phyloP scores from a whole-genome alignment of 2,888 invertebrate genomes.

The Meteorus colon region DNA sequence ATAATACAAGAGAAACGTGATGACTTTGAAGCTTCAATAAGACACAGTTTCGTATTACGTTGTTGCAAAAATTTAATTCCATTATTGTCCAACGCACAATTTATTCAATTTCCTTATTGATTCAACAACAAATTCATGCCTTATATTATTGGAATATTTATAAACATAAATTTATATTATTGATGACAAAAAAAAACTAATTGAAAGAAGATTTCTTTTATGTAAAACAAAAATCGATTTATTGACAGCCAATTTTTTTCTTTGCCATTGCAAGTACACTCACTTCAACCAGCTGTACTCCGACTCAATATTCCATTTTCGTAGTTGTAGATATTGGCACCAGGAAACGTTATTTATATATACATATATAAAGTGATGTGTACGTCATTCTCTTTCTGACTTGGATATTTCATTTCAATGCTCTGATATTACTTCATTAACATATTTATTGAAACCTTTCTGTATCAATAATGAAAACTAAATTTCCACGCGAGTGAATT shows the following conservation, averaged over 20 bases:
- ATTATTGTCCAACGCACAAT: not conserved
- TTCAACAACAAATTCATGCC: not conserved
- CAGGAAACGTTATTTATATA: not conserved
- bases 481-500: not conserved
- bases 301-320: not conserved
- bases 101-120: too few relatives aligned
- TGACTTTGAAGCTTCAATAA: not conserved
- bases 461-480: not conserved
- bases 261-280: not conserved
- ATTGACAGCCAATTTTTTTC: not conserved
- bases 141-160: not conserved
- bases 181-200: not conserved
- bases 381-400: not conserved
- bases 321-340: conserved; percentile 5
- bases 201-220: too few relatives aligned
- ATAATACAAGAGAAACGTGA: not conserved
- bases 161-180: not conserved
- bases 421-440: conserved; percentile 15
- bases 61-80: not conserved
- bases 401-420: not conserved
- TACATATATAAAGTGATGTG: too few relatives aligned
- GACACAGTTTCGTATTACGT: not conserved
- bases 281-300: not conserved
- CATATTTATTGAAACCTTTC: conserved; percentile 26
- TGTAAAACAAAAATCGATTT: not conserved